Base-by-base conservation (phyloP, 2,888 invertebrate species). In the Diarsia dahlii region DNA sequence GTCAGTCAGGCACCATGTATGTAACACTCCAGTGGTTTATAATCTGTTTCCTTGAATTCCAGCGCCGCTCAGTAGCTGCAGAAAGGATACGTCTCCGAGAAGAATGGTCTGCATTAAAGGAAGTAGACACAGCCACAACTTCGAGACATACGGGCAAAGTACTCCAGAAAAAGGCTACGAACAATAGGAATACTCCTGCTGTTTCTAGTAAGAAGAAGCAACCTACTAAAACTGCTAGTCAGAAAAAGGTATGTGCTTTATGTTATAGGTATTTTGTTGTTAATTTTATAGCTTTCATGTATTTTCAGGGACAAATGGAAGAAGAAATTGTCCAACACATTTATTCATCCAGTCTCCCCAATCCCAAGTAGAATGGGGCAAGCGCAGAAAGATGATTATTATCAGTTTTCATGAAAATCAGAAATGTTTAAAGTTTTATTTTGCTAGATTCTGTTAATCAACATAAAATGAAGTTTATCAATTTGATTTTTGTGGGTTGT, bases 71-170 rank as follows among this genome's bases (percentile, higher is more conserved):
- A 71, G 95, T 95, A 0, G 85, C 95, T 10, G 95, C 89, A 71
- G 95, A 94, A 85, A 93, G 96, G 66, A 91, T 94, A 72, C 91
- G 93, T 0, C 88, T 96, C 0, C 85, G 92, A 83, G 94, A 95
- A 80, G 96, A 96, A 89, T 96, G 96, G 96, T 94, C 95, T 0
- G 94, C 93, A 0, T 83, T 96, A 8, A 95, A 95, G 82, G 95
- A 92, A 56, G 87, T 89, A 10, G 91, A 91, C 12, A 76, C 86
- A 15, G 84, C 67, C 39, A 82, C 70, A n/a, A 70, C 74, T 48
- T 68, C 72, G 3, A 80, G 73, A 71, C 73, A 78, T 45, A 76
- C 34, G 1, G 66, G 39, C 2, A 50, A 66, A 46, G 73, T 63
- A 0, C 68, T 81, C 2, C 76, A 56, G n/a, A 88, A 82, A 69